Conservation (phyloP, 2,888 invertebrate genomes). For the Lithophane leautieri region DNA sequence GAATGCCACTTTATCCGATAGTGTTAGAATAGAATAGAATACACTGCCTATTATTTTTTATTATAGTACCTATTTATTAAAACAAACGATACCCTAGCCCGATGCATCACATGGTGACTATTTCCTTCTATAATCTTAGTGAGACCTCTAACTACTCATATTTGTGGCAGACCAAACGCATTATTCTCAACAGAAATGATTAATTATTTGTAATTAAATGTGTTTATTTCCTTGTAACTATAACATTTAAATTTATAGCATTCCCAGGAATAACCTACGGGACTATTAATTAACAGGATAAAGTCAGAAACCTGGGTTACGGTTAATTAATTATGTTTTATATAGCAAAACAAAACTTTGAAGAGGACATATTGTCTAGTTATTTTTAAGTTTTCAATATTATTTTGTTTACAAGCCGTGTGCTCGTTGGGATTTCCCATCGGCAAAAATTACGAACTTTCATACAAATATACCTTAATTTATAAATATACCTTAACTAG, state of each 20-base stretch:
- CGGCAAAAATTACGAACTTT: neutral
- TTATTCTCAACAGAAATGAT: neutral
- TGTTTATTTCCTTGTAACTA: constrained; percentile 19
- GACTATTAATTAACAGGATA: constrained; percentile 18
- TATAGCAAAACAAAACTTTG: neutral
- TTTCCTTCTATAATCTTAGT: constrained; percentile 7
- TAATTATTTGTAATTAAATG: neutral
- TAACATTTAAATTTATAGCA: neutral
- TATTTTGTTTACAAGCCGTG: neutral
- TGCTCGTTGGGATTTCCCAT: neutral
- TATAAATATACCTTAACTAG: no score
- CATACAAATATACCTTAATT: no score
- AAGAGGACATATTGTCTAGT: neutral
- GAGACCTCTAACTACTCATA: neutral
- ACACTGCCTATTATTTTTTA: no score
- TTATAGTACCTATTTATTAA: neutral
- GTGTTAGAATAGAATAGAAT: no score
- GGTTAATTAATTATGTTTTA: neutral
- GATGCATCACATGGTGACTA: neutral
- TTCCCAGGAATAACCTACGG: neutral
- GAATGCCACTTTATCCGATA: no score
- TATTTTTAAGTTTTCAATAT: neutral
- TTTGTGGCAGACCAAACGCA: neutral
- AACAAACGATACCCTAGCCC: neutral
- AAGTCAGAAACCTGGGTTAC: neutral